These are phyloP conservation scores for Vanessa tameamea DNA, from an alignment of 1,140 invertebrate species.

Conservation along the genomic window DNA sequence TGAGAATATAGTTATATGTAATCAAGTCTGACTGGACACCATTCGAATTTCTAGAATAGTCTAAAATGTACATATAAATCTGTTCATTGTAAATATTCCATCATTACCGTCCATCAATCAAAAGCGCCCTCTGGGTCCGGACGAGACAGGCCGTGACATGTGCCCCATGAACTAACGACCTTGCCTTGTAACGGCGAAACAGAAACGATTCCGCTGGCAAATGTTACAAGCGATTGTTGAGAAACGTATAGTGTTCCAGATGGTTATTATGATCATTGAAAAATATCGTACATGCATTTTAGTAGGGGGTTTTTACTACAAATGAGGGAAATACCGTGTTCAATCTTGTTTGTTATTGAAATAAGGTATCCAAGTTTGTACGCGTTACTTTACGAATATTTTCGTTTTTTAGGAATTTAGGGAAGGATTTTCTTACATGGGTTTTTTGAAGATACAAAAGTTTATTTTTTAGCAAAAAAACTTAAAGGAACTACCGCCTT, in stretches of 20 bases:
- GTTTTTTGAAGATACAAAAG: too few relatives aligned
- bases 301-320: too few relatives aligned
- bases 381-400: too few relatives aligned
- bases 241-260: not conserved
- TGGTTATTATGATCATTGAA: too few relatives aligned
- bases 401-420: too few relatives aligned
- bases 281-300: too few relatives aligned
- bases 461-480: too few relatives aligned
- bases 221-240: constrained; percentile 12
- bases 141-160: constrained; percentile 30
- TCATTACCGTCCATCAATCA: constrained; percentile 40
- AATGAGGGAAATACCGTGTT: too few relatives aligned
- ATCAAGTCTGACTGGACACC: not conserved
- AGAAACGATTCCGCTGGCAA: constrained; percentile 9
- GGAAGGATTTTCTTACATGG: too few relatives aligned
- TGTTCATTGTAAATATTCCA: constrained; percentile 21
- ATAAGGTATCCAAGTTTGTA: too few relatives aligned
- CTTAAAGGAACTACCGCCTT: too few relatives aligned
- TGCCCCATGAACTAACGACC: constrained; percentile 38
- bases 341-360: too few relatives aligned
- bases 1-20: not conserved
- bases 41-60: not conserved
- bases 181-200: constrained; percentile 26
- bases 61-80: not conserved
- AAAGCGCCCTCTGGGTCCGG: constrained; percentile 34